These are phyloP conservation scores for Edolisoma coerulescens DNA, from an alignment of 2,113 vertebrate genomes.

Conservation along the genomic window DNA sequence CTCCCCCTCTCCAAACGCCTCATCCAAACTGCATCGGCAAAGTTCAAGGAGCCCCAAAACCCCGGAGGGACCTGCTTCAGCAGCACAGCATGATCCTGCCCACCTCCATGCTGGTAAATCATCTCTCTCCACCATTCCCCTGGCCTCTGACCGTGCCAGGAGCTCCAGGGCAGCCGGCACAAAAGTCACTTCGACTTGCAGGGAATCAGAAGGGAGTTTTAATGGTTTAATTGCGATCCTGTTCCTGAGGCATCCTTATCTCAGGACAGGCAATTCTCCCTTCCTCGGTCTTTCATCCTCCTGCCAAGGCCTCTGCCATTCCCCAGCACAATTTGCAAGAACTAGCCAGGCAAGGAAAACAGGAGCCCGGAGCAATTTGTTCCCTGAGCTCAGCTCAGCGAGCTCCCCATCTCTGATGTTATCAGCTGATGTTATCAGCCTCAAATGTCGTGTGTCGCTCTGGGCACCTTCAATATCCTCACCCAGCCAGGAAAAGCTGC, in stretches of 20 bases:
- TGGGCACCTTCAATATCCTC: neutral
- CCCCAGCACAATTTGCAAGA: neutral
- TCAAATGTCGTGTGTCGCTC: neutral
- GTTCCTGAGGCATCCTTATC: neutral
- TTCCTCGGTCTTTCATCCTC: neutral
- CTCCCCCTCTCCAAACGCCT: neutral
- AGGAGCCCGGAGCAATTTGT: neutral
- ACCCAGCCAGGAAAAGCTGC: neutral
- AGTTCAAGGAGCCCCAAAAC: neutral
- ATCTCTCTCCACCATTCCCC: neutral
- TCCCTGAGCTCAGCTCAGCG: neutral
- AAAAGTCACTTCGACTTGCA: neutral
- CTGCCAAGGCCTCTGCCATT: neutral
- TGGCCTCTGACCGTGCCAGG: neutral
- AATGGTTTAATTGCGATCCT: neutral
- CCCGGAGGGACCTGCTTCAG: neutral
- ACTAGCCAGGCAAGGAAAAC: slow-evolving; percentile 5
- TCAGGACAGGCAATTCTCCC: neutral
- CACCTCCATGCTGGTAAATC: neutral
- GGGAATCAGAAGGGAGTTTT: neutral
- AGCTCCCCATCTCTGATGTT: neutral
- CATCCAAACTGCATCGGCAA: fast-evolving
- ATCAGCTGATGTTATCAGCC: neutral
- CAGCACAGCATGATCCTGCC: fast-evolving
- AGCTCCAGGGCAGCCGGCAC: neutral